Evolutionary conservation across 1,140 invertebrate species (phyloP).

Genomic region (Microvelia longipes): DNA sequence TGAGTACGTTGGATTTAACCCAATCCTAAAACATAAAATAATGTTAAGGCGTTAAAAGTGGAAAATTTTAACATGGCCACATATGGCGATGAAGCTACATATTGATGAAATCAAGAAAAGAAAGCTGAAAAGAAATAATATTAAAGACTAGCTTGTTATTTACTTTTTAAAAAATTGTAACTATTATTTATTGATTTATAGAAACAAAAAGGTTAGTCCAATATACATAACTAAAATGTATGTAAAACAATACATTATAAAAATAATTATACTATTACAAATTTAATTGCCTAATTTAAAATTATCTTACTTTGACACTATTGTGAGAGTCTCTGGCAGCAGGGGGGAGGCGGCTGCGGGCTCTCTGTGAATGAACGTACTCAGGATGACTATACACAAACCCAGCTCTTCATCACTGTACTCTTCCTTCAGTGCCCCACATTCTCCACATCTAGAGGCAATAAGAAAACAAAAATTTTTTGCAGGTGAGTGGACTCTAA

Average conservation of each 20-base stretch:
- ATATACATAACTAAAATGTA: no score
- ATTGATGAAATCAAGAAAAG: not conserved
- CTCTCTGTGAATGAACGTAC: slow-evolving; percentile 91
- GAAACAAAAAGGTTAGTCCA: no score
- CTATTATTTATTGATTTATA: no score
- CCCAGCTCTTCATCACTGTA: slow-evolving; percentile 96
- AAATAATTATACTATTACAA: no score
- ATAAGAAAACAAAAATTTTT: slow-evolving; percentile 8
- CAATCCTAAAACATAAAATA: slow-evolving; percentile 39
- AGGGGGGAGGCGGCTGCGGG: slow-evolving; percentile 82
- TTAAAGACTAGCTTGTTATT: no score
- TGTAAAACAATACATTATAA: no score
- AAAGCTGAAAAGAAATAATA: no score
- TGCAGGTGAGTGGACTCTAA: no score
- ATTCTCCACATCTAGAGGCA: slow-evolving; percentile 50
- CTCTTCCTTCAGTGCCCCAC: slow-evolving; percentile 69
- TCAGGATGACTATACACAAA: slow-evolving; percentile 79
- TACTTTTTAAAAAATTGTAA: no score
- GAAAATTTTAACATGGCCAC: not conserved
- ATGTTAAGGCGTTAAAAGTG: not conserved
- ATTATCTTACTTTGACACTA: slow-evolving; percentile 26
- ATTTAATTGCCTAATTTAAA: no score
- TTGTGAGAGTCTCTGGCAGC: slow-evolving; percentile 77
- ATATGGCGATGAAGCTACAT: not conserved
- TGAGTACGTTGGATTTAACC: slow-evolving; percentile 57